phyloP scores from a whole-genome alignment of 2,888 invertebrate species.

The Parthenolecanium corni region DNA sequence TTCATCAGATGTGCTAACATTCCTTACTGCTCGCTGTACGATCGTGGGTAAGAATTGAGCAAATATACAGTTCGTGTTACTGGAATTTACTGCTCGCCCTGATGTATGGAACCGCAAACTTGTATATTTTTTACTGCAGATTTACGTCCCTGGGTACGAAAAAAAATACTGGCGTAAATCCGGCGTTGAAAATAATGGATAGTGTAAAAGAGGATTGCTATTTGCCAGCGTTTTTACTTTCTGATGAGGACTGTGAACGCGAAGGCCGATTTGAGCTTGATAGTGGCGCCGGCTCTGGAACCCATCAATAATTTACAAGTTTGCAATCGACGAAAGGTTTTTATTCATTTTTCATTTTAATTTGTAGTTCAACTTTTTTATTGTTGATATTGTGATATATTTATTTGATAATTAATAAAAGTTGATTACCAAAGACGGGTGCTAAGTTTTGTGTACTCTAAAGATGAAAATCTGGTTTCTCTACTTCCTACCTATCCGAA shows the following conservation, averaged over 20 bases:
- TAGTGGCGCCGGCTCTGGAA: too few species aligned
- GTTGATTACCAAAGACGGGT: too few species aligned
- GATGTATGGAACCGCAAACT: neutral
- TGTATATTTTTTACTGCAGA: neutral
- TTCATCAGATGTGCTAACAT: conserved; percentile 66
- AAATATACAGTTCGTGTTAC: neutral
- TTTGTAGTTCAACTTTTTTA: too few species aligned
- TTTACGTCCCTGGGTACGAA: conserved; percentile 9
- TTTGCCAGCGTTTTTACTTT: conserved; percentile 14
- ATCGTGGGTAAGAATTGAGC: conserved; percentile 53
- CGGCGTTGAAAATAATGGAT: conserved; percentile 5
- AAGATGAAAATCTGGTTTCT: too few species aligned
- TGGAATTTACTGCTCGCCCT: neutral
- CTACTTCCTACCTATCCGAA: too few species aligned
- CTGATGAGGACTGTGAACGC: conserved; percentile 5
- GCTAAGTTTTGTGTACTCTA: too few species aligned
- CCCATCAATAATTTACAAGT: too few species aligned
- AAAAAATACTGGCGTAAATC: neutral
- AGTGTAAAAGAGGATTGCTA: neutral
- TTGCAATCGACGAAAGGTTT: too few species aligned
- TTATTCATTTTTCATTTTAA: too few species aligned
- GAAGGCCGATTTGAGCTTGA: neutral
- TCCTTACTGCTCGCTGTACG: conserved; percentile 84
- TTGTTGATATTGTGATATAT: too few species aligned
- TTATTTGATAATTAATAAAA: too few species aligned